Conservation (phyloP, 2,113 vertebrate species). For the Corydoras maculifer region DNA sequence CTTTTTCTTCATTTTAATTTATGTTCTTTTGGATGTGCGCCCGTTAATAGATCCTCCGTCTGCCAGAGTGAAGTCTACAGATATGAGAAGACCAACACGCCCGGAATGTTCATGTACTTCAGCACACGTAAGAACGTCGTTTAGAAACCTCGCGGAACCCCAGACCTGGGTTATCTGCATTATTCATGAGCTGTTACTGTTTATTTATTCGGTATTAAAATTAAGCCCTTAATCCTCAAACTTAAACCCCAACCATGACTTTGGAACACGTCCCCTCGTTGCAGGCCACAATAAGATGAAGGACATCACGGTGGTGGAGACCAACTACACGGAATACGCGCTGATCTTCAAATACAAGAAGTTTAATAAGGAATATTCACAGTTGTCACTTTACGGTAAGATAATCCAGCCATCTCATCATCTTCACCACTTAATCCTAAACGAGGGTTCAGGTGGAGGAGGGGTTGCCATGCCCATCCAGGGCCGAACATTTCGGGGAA, state of each 20-base stretch:
- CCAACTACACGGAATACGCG: conserved; percentile 67
- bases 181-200: no score
- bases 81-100: conserved; percentile 57
- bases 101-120: conserved; percentile 67
- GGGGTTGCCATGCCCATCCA: no score
- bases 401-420: background rate
- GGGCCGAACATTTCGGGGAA: no score
- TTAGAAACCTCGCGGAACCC: background rate
- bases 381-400: conserved; percentile 68
- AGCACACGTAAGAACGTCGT: conserved; percentile 59
- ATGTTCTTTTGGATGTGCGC: background rate
- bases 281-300: conserved; percentile 62
- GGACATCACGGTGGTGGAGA: conserved; percentile 69
- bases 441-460: no score
- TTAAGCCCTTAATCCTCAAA: no score
- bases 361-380: conserved; percentile 63
- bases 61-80: conserved; percentile 52
- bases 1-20: no score
- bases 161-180: no score
- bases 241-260: no score
- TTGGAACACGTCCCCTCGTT: background rate
- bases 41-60: conserved; percentile 44
- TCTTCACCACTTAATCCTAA: background rate
- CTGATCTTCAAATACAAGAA: conserved; percentile 67
- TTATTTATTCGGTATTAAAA: no score